Evolutionary conservation across 2,797 vertebrate genomes (phyloP).

Genomic region (Enteromius thamalakanensis): DNA sequence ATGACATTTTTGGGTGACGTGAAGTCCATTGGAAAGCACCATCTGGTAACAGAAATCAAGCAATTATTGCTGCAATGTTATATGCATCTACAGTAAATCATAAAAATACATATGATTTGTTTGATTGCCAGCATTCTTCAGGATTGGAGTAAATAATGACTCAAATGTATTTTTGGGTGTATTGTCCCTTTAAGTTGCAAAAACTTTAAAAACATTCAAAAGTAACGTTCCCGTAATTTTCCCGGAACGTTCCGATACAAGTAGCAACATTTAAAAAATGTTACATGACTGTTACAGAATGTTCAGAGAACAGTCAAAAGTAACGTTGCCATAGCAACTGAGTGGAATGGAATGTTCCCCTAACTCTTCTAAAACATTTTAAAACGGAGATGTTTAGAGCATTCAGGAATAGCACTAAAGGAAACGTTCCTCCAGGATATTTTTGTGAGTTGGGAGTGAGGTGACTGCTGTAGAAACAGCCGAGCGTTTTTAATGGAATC

Average conservation of each 20-base stretch:
- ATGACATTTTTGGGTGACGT: no score
- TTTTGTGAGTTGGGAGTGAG: no score
- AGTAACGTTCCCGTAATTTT: background rate
- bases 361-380: background rate
- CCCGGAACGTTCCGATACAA: background rate
- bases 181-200: no score
- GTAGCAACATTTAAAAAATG: background rate
- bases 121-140: no score
- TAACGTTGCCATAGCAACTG: background rate
- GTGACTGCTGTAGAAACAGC: background rate
- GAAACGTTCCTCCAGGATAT: no score
- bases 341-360: background rate
- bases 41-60: no score
- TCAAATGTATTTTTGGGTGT: no score
- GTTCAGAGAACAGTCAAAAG: background rate
- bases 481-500: background rate
- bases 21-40: no score
- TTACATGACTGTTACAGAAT: background rate
- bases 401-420: background rate
- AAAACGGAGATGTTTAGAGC: background rate
- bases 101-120: no score
- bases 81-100: no score
- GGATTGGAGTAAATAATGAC: no score
- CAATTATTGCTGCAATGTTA: no score
- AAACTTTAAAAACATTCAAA: background rate